Evolutionary conservation across 2,888 invertebrate species (phyloP), one percentile per base, ranked within the genome.

Genomic region (Mimachlamys varia): DNA sequence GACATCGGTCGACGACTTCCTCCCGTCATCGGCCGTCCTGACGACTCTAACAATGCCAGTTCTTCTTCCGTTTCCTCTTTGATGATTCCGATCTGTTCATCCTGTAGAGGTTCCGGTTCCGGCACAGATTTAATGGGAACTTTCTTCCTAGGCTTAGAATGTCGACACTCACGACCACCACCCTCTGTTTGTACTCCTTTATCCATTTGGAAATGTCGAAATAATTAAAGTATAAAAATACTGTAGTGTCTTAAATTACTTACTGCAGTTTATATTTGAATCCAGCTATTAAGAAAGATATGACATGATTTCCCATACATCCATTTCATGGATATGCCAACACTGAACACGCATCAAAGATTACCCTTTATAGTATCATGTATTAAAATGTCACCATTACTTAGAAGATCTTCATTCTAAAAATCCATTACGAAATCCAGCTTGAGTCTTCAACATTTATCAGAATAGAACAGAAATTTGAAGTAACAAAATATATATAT

Each of bases 61-160:
- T 92, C 92, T 90, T 92, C 92, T 58, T 92, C 92, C 38, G 92
- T 92, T 44, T 92, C 92, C 55, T 92, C 92, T 76, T 76, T 88
- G 49, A 92, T 92, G 27, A 90, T 88, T 7, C 89, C 89, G 10
- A 89, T 90, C 2, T 90, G 90, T 58, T 88, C 90, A 50, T 88
- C 90, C 76, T 76, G 76, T 33, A 5, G 12, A 33, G 76, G 76
- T 76, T 76, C 76, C 10, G 76, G 76, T 15, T 76, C 76, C 10
- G 76, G 5, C 15, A 58, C 58, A 19, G 22, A 17, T 76, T 76
- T 76, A 76, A 33, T 12, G 17, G 76, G 76, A 2, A 33, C 10
- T 12, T 76, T 76, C 2, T 76, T 76, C 33, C 76, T 33, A 27
- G 33, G 7, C 27, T 76, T 76, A 15, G 76, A 76, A 33, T 76